These are phyloP conservation scores for Smutsia temminckii DNA, from an alignment of 2,797 vertebrate species.

Conservation along the genomic window DNA sequence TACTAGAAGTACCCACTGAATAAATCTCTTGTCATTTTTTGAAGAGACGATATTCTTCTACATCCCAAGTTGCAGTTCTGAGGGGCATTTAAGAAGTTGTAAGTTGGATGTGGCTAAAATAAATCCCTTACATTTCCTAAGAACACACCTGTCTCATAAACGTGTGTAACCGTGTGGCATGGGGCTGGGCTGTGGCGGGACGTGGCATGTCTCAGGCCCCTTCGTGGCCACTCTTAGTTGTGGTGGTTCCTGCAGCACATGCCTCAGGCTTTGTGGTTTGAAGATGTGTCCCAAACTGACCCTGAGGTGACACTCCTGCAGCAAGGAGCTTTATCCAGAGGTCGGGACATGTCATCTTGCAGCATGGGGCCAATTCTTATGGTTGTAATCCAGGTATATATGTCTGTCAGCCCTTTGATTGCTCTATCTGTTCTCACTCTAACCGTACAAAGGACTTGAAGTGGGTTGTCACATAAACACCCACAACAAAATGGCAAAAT, in stretches of 20 bases:
- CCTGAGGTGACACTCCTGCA: background rate
- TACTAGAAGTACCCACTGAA: background rate
- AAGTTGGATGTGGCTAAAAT: background rate
- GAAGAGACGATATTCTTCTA: background rate
- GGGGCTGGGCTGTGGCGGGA: rapidly evolving
- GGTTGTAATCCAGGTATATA: background rate
- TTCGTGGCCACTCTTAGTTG: background rate
- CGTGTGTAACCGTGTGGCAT: rapidly evolving
- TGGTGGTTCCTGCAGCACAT: background rate
- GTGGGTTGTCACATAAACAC: background rate
- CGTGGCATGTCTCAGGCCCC: background rate
- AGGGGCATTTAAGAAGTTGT: background rate
- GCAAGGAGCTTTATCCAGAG: background rate
- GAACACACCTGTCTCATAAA: no score
- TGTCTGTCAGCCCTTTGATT: background rate
- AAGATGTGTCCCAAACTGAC: background rate
- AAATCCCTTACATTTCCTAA: background rate
- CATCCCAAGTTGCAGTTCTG: background rate
- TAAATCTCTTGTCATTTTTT: background rate
- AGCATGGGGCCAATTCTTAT: rapidly evolving
- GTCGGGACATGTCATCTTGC: background rate
- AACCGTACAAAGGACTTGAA: background rate
- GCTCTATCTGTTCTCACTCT: background rate
- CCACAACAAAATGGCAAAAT: background rate
- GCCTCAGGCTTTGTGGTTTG: background rate